These are phyloP conservation scores for Liopterus haemorrhoidalis DNA, from an alignment of 2,888 invertebrate species.

Conservation along the genomic window DNA sequence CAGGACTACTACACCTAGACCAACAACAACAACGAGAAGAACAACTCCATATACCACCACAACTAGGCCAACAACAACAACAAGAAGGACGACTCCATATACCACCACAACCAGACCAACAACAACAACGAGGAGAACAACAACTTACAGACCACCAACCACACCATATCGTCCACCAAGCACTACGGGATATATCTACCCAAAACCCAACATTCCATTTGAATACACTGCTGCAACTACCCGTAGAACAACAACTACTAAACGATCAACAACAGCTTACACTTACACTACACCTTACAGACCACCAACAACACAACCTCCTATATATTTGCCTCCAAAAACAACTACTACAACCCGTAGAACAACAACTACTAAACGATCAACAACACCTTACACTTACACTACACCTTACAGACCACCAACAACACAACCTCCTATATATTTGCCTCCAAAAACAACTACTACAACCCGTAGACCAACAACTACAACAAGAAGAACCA, in stretches of 20 bases:
- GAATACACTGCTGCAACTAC: background rate
- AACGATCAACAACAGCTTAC: background rate
- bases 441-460: constrained; percentile 12
- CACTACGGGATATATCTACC: constrained; percentile 5
- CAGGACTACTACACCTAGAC: background rate
- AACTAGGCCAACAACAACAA: background rate
- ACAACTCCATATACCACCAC: constrained; percentile 2
- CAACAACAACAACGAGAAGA: constrained; percentile 1
- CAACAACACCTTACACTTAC: too few relatives aligned
- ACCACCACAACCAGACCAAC: background rate
- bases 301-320: background rate
- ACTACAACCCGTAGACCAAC: constrained; percentile 3
- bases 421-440: constrained; percentile 12
- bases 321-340: constrained; percentile 2
- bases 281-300: too few relatives aligned
- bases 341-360: too few relatives aligned
- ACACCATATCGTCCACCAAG: constrained; percentile 14
- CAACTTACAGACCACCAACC: constrained; percentile 14
- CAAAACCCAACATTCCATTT: background rate
- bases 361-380: background rate
- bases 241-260: background rate
- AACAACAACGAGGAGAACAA: constrained; percentile 9
- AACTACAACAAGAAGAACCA: too few relatives aligned
- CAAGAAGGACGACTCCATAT: constrained; percentile 1
- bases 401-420: constrained; percentile 8